Conservation (phyloP, 2,888 invertebrate species). For the Polydrusus cervinus region DNA sequence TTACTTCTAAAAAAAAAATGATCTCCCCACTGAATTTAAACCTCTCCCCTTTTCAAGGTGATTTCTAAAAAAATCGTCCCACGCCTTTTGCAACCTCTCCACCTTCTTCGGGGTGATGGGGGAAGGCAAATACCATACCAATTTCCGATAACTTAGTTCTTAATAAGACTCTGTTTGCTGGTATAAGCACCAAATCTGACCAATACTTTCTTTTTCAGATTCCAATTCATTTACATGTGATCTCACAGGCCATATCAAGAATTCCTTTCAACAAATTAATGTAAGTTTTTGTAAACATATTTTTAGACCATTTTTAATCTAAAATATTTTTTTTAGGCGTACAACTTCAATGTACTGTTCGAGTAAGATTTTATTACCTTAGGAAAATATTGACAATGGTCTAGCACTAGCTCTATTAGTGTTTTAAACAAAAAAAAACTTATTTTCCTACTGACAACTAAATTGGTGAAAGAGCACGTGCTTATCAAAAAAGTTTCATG, state of each 20-base stretch:
- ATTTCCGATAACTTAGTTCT: no score
- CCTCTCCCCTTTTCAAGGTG: no score
- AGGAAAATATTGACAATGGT: not conserved
- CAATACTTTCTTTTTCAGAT: constrained; percentile 56
- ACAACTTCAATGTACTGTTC: not conserved
- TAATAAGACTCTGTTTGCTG: no score
- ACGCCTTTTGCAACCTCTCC: no score
- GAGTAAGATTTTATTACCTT: constrained; percentile 19
- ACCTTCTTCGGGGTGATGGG: no score
- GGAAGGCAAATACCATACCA: no score
- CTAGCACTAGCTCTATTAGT: constrained; percentile 21
- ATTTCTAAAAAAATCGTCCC: no score
- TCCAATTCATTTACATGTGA: constrained; percentile 65
- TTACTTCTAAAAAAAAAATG: no score
- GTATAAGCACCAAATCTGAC: not conserved
- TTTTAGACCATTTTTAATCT: not conserved
- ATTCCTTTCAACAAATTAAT: constrained; percentile 5
- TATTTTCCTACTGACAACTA: constrained; percentile 6
- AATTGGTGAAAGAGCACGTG: not conserved
- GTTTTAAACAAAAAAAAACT: constrained; percentile 11
- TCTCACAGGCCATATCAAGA: constrained; percentile 28
- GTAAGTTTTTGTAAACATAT: not conserved
- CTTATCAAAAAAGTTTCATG: not conserved
- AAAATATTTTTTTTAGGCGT: not conserved
- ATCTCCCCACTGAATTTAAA: no score